Percentiles rank a stretch among this genome's conserved stretches.
phyloP scores from a whole-genome alignment of 2,797 vertebrate species.

The Rachycentron canadum region DNA sequence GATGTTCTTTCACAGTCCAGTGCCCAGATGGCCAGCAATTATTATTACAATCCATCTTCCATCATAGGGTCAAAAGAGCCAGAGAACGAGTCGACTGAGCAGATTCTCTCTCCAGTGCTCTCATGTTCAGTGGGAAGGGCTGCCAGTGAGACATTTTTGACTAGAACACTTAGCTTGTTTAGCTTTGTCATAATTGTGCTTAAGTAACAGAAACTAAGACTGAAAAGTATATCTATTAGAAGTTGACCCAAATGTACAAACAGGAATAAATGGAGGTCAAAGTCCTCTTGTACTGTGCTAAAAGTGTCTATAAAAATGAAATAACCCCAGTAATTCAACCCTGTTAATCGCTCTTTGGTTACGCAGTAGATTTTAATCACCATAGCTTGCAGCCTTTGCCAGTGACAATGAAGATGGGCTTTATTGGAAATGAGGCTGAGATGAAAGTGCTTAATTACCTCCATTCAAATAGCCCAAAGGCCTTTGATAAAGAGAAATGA shows the following conservation, averaged over 20 bases:
- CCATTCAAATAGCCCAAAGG: conserved; percentile 75
- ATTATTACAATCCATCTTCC: conserved; percentile 80
- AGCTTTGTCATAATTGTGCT: conserved; percentile 34
- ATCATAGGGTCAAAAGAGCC: conserved; percentile 65
- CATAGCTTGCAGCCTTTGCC: conserved; percentile 62
- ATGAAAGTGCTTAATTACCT: conserved; percentile 82
- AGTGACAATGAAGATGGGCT: conserved; percentile 68
- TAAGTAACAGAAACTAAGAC: conserved; percentile 31
- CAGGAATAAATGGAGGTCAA: conserved; percentile 49
- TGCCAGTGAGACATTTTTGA: conserved; percentile 57
- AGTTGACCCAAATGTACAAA: conserved; percentile 60
- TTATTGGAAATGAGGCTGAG: conserved; percentile 76
- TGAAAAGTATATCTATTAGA: conserved; percentile 9
- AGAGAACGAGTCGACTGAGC: conserved; percentile 60
- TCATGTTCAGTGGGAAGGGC: conserved; percentile 36
- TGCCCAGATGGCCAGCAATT: conserved; percentile 81
- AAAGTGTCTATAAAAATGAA: conserved; percentile 72
- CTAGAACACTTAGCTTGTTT: conserved; percentile 38
- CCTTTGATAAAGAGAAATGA: conserved; percentile 76
- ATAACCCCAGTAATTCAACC: conserved; percentile 65
- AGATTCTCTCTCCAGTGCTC: conserved; percentile 55
- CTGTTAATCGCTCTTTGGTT: conserved; percentile 74
- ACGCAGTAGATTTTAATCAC: conserved; percentile 76
- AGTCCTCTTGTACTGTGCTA: conserved; percentile 43
- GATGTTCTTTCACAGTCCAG: conserved; percentile 78